Conservation (phyloP, 2,888 invertebrate genomes). For the Melieria omissa region DNA sequence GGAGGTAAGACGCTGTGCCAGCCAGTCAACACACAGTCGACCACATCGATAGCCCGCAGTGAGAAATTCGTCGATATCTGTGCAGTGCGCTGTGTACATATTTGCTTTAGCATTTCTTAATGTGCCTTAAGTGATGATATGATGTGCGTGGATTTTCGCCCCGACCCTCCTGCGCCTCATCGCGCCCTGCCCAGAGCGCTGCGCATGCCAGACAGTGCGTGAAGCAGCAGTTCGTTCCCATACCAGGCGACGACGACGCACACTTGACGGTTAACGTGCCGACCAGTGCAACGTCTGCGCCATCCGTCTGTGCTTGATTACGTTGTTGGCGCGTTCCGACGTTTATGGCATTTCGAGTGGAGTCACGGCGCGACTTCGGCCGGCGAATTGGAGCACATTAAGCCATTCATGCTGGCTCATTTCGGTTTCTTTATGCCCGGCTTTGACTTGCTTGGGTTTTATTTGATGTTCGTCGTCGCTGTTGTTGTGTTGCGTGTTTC, state of each 20-base stretch:
- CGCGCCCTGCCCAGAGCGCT: no score
- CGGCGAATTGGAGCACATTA: neutral
- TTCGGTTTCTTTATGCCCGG: slow-evolving; percentile 29
- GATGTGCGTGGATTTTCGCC: slow-evolving; percentile 1
- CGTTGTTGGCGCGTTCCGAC: neutral
- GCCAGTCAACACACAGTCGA: neutral
- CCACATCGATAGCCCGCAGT: neutral
- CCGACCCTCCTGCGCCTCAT: neutral
- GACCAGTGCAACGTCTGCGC: neutral
- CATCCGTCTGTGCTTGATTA: neutral
- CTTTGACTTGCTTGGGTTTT: neutral
- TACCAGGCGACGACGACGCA: no score
- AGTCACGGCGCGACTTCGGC: neutral
- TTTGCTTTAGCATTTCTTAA: slow-evolving; percentile 10
- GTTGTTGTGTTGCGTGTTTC: neutral
- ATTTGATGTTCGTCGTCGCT: neutral
- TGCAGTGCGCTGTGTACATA: neutral
- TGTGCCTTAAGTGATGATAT: slow-evolving; percentile 17
- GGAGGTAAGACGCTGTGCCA: slow-evolving; percentile 66
- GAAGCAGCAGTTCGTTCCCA: no score
- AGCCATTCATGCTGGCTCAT: slow-evolving; percentile 40
- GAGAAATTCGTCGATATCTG: neutral
- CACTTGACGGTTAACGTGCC: neutral
- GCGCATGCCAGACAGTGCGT: no score
- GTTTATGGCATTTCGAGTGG: neutral